Evolutionary conservation across 2,113 vertebrate species (phyloP).

Genomic region (Nematolebias whitei): DNA sequence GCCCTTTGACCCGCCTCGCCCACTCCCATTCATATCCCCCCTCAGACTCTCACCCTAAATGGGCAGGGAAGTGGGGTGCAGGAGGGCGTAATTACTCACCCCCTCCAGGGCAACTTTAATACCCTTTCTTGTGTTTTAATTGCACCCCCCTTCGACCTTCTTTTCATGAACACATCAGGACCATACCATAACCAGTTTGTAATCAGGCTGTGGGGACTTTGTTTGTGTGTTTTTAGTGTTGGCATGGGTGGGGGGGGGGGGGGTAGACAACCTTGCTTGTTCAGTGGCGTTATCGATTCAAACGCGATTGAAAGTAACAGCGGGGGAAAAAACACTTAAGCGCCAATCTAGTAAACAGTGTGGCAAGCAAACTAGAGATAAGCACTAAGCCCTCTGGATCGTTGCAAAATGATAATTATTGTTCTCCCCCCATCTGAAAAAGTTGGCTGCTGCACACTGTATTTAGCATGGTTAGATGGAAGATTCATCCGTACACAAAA

Average conservation of each 20-base stretch:
- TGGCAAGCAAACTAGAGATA: slow-evolving; percentile 64
- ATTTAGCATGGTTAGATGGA: slow-evolving; percentile 43
- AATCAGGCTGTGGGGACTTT: slow-evolving; percentile 50
- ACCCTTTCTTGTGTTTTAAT: slow-evolving; percentile 82
- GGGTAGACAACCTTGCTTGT: slow-evolving; percentile 62
- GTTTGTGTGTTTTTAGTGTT: slow-evolving; percentile 49
- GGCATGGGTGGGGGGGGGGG: slow-evolving; percentile 32
- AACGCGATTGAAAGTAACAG: slow-evolving; percentile 63
- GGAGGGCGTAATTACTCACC: slow-evolving; percentile 75
- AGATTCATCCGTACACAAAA: slow-evolving; percentile 48
- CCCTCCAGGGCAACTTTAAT: slow-evolving; percentile 79
- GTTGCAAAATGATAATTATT: slow-evolving; percentile 62
- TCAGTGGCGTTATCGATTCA: slow-evolving; percentile 65
- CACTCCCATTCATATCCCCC: slow-evolving; percentile 55
- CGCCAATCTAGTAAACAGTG: slow-evolving; percentile 61
- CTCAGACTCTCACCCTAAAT: slow-evolving; percentile 61
- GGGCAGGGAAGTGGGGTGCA: slow-evolving; percentile 61
- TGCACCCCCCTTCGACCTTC: slow-evolving; percentile 66
- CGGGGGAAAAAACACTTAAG: slow-evolving; percentile 54
- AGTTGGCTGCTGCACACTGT: slow-evolving; percentile 35
- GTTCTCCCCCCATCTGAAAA: background rate
- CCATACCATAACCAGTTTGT: slow-evolving; percentile 74
- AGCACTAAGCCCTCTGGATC: slow-evolving; percentile 58
- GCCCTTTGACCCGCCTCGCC: slow-evolving; percentile 67
- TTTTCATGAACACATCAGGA: slow-evolving; percentile 78